Evolutionary conservation across 2,888 invertebrate genomes (phyloP).

Genomic region (Ischnura elegans): DNA sequence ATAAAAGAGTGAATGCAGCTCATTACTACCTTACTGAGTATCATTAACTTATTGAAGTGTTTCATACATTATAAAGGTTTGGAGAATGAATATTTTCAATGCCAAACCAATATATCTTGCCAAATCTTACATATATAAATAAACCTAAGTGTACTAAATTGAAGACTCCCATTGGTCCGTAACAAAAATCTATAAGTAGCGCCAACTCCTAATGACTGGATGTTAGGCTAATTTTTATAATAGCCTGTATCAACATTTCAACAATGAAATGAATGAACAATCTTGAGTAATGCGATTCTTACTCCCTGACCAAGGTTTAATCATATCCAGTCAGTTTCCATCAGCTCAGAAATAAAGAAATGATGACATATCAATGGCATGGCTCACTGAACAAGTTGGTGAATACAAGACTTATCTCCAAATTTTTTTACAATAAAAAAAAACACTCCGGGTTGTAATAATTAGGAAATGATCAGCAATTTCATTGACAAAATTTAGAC

Average conservation of each 20-base stretch:
- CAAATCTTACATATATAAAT: not conserved
- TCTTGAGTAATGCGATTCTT: not conserved
- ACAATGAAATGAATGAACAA: not conserved
- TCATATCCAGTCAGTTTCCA: not conserved
- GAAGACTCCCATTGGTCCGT: not conserved
- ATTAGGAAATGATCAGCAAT: not conserved
- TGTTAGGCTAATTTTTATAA: not conserved
- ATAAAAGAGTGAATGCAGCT: constrained; percentile 39
- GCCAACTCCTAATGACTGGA: not conserved
- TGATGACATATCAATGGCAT: not conserved
- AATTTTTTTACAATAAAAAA: not conserved
- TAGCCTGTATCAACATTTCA: not conserved
- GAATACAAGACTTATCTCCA: not conserved
- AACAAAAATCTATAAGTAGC: not conserved
- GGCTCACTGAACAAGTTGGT: not conserved
- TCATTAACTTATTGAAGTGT: not conserved
- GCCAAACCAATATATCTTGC: not conserved
- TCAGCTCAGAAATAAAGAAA: not conserved
- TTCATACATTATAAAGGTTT: not conserved
- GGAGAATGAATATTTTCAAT: not conserved
- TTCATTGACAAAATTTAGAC: not conserved
- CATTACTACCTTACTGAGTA: constrained; percentile 20
- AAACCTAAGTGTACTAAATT: not conserved
- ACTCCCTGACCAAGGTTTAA: not conserved
- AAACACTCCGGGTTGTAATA: not conserved